Evolutionary conservation across 2,113 vertebrate genomes (phyloP), one percentile per base, ranked within the genome.

Genomic region (Bagarius yarrelli): DNA sequence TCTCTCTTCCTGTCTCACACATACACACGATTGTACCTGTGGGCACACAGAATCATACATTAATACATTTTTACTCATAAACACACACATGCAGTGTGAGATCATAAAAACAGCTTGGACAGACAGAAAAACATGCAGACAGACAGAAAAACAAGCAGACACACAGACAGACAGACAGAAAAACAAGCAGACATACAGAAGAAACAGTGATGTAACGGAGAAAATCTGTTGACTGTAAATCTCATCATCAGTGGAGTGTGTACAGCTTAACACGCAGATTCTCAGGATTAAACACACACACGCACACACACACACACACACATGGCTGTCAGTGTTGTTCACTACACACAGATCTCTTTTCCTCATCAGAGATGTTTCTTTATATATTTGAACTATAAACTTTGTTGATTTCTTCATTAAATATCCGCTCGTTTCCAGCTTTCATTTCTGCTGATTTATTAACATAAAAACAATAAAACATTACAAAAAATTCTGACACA

Each of bases 271-370:
- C 60, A 56, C 25, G 27, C 66, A 52, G 57, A 25, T 72, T 82
- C 50, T 71, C 56, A 55, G 81, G 73, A 83, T 83, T 83, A 83
- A 76, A 66, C 50, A 64, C 69, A 79, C 44, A 82, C 14, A 63
- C 47, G 72, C 72, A 70, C 70, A 77, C 53, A 69, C 77, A 75
- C 61, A 79, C 55, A 63, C 27, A 44, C 30, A 53, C 53, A 73
- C 56, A 53, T 36, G 32, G 56, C 16, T 6, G 23, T 76, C 73
- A 16, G 53, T 76, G 32, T 40, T 59, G 21, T 40, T 27, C 32
- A 50, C 23, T 36, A 14, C 64, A 67, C 44, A 21, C 19, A 40
- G 21, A 44, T n/a, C n/a, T n/a, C n/a, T n/a, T n/a, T n/a, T n/a
- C 66, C 13, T 15, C 36, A 69, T 44, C 15, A 44, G 66, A 44